phyloP scores from a whole-genome alignment of 2,113 vertebrate genomes.

The Salvelinus alpinus region DNA sequence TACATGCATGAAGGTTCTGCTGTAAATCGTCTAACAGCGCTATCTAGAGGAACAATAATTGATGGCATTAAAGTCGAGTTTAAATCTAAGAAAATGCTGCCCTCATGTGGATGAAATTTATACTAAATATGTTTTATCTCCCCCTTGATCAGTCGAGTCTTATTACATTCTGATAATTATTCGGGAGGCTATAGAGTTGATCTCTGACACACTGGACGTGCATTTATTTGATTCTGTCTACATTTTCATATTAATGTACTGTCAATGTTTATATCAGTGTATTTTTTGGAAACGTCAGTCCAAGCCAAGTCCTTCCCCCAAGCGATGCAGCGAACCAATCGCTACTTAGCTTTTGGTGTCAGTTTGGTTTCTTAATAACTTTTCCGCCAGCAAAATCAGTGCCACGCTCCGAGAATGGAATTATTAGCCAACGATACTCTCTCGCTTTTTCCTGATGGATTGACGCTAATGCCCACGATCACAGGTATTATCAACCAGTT shows the following conservation, averaged over 20 bases:
- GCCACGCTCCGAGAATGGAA: background rate
- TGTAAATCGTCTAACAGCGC: no score
- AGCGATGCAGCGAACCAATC: constrained; percentile 52
- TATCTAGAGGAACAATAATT: no score
- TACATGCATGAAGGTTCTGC: no score
- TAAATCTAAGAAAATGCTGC: background rate
- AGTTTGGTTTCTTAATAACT: background rate
- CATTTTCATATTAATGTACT: background rate
- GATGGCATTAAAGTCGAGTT: no score
- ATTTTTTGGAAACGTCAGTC: background rate
- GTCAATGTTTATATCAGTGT: background rate
- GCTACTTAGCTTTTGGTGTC: background rate
- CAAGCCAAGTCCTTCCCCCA: constrained; percentile 35
- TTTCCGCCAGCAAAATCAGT: constrained; percentile 39
- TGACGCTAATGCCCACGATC: no score
- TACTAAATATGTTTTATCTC: background rate
- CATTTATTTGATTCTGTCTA: no score
- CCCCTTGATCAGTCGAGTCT: no score
- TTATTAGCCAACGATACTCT: background rate
- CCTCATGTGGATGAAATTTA: background rate
- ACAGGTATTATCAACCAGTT: no score
- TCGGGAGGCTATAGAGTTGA: background rate
- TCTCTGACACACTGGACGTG: background rate
- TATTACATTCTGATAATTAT: no score
- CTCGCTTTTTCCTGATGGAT: no score